Evolutionary conservation across 1,140 invertebrate genomes (phyloP), one percentile per base, ranked within the genome.

Genomic region (Zaprionus gabonicus): DNA sequence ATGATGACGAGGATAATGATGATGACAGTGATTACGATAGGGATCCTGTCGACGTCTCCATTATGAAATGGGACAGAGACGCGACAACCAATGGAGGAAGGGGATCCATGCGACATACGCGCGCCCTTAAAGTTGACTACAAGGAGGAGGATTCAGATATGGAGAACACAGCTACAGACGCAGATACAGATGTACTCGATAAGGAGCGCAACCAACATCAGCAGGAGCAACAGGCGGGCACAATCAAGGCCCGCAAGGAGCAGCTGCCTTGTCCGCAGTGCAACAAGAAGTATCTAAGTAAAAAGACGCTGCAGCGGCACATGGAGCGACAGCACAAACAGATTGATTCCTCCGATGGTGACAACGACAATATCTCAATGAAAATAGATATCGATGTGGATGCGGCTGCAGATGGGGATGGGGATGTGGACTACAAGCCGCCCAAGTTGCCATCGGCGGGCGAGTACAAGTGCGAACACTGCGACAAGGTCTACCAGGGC

Each of bases 401-500:
- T 55, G 78, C 60, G 7, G 80, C 83, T 20, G 49, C 34, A 7
- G 65, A 23, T 38, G 78, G 60, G 7, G 80, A 83, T n/a, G 59
- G 64, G 3, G 80, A 88, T 23, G 70, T 55, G 7, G 76, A 88
- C 51, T 72, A 78, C 23, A 67, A 71, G 51, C 78, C 64, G 10
- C 62, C 72, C 36, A 76, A 56, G 46, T 36, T 62, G 57, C 28
- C 44, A 23, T 4, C 31, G 36, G 44, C 15, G 31, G 31, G 31
- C 41, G 78, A 78, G 23, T 67, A 78, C 56, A 91, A 91, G 65
- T 91, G 86, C 70, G 68, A 85, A 23, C 74, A 82, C 27, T 91
- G 86, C 53, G 82, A 80, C 1, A 80, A 86, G 23, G 44, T 78
- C 36, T 91, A 91, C 34, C 70, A 82, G 3, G 71, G 73, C 1